Percentiles rank a stretch among this genome's conserved stretches.
Evolutionary conservation across 2,888 invertebrate genomes (phyloP).

Genomic region (Dugesia japonica): DNA sequence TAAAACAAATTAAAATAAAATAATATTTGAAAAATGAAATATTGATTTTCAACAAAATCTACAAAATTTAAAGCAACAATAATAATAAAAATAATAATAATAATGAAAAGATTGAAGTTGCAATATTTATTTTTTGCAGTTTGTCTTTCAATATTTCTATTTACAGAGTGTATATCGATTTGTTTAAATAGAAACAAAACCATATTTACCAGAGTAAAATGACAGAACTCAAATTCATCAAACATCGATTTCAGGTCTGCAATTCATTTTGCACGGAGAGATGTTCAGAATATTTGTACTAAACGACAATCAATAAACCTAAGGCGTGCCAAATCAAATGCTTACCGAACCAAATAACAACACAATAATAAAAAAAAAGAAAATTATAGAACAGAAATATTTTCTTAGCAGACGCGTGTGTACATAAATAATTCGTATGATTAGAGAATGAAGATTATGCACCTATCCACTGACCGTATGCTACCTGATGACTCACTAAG

Average conservation of each 20-base stretch:
- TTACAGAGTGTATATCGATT: too few species aligned
- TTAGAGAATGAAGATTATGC: neutral
- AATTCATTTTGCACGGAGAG: neutral
- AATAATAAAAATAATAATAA: too few species aligned
- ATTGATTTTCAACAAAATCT: too few species aligned
- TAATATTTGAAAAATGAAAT: too few species aligned
- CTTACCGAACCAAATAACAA: conserved; percentile 15
- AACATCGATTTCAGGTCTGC: neutral
- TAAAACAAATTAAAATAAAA: too few species aligned
- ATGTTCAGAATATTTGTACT: neutral
- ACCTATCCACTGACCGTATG: conserved; percentile 10
- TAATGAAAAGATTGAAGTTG: too few species aligned
- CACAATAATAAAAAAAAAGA: neutral
- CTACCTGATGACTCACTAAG: neutral
- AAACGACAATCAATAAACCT: conserved; percentile 12
- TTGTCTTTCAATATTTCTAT: too few species aligned
- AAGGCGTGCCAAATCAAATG: conserved; percentile 6
- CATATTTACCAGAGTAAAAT: too few species aligned
- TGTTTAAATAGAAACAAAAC: too few species aligned
- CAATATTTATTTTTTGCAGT: too few species aligned
- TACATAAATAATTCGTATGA: neutral
- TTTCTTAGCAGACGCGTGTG: neutral
- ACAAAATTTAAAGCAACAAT: too few species aligned
- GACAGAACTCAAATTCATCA: too few species aligned
- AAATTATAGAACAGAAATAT: neutral